Base-by-base conservation (phyloP, 2,797 vertebrate species). In the Perodicticus potto region DNA sequence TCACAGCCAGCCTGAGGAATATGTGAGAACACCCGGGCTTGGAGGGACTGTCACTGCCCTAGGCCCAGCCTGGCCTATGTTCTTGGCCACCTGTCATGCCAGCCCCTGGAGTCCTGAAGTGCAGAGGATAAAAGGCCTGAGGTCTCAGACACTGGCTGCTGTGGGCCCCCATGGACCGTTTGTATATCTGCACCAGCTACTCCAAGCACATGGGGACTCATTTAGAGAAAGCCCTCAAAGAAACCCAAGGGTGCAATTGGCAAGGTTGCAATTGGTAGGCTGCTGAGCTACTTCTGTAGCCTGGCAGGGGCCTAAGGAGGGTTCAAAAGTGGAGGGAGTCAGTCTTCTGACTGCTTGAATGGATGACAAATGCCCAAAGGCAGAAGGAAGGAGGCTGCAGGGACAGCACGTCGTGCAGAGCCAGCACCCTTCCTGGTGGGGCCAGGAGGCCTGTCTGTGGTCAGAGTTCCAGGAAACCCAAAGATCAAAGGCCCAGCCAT, bases 401-500 rank as follows among this genome's bases (percentile, higher is more conserved):
- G 77, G 34, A 67, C 7, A n/a, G 65, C 29, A 32, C 65, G 7
- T 27, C 23, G 5, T 5, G 23, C 49, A 40, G 76, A 19, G 19
- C 14, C 34, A 45, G 40, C 29, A 29, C 14, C 32, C n/a, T 10
- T 69, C 49, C n/a, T 55, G 23, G 34, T 12, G 43, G 78, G 53
- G 11, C 40, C 5, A 2, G 72, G 32, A 22, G 19, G 14, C 19
- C 55, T 53, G 5, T 63, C 57, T n/a, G 53, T 34, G 80, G 57
- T n/a, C 25, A 78, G 78, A 73, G 63, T 65, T 85, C 78, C 45
- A 59, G 92, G 74, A 88, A 86, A 86, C 23, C 45, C 20, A 55
- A 25, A 89, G 61, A 89, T 94, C 94, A 96, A 95, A 96, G 94
- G 43, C 67, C 87, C 73, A 55, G 92, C 74, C 88, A 86, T 86